A percentile compares a stretch with the other conserved stretches of the same genome.
Evolutionary conservation across 92 coral and sea anemone genomes (phyloP).

Genomic region (Zoanthus gigantus): DNA sequence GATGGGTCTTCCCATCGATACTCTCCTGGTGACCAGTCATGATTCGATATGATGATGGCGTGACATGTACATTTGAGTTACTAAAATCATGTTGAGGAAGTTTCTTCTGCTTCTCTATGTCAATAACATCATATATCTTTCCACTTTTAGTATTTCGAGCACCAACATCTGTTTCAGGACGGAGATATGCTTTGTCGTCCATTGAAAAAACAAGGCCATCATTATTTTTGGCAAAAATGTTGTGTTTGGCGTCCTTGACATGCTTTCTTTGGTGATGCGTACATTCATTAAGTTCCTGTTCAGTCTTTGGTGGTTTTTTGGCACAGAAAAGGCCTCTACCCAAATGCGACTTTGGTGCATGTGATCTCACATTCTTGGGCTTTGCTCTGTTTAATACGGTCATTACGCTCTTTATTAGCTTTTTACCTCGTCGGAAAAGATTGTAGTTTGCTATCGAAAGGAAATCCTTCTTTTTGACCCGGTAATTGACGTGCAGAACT

Average conservation of each 20-base stretch:
- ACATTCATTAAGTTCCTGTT: conserved; percentile 16
- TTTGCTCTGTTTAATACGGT: conserved; percentile 37
- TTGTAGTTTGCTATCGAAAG: conserved; percentile 29
- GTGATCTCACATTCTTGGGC: conserved; percentile 18
- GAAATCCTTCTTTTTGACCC: conserved; percentile 37
- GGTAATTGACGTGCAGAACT: conserved; percentile 41
- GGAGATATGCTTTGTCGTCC: conserved; percentile 69
- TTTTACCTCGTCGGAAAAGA: conserved; percentile 23
- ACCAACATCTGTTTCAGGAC: conserved; percentile 48
- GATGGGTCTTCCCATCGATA: conserved; percentile 51
- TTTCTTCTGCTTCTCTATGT: conserved; percentile 49
- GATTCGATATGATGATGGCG: conserved; percentile 62
- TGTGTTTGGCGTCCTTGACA: conserved; percentile 40
- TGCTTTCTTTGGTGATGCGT: conserved; percentile 48
- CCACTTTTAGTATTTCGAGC: conserved; percentile 43
- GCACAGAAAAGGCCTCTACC: conserved; percentile 41
- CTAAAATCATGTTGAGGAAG: conserved; percentile 75
- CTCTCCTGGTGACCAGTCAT: conserved; percentile 52
- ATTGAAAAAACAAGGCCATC: conserved; percentile 47
- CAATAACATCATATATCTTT: conserved; percentile 54
- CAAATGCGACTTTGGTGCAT: conserved; percentile 14
- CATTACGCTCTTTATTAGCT: conserved; percentile 19
- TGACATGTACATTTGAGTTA: conserved; percentile 34
- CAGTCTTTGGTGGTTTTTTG: conserved; percentile 35
- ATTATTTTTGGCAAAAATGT: conserved; percentile 7